These are phyloP conservation scores for Eupristina koningsbergeri DNA, from an alignment of 1,140 invertebrate species.

Conservation along the genomic window DNA sequence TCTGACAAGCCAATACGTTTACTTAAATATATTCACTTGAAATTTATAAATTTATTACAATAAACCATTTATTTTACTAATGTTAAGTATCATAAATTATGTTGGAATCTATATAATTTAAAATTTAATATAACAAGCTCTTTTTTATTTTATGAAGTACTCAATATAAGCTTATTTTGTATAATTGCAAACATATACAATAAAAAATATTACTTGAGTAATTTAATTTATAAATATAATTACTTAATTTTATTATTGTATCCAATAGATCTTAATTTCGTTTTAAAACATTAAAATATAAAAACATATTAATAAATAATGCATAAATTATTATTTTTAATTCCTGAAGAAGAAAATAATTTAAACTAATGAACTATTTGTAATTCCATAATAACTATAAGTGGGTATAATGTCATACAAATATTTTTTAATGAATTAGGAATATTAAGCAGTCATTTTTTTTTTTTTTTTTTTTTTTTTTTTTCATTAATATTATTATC, in stretches of 20 bases:
- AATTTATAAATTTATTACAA: constrained; percentile 15
- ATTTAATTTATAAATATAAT: neutral
- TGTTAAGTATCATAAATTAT: neutral
- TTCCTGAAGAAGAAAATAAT: constrained; percentile 36
- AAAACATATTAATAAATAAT: constrained; percentile 21
- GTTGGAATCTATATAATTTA: neutral
- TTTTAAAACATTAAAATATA: neutral
- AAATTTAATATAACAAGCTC: constrained; percentile 40
- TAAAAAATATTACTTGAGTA: constrained; percentile 19
- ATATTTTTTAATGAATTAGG: constrained; percentile 8
- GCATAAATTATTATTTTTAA: constrained; percentile 28
- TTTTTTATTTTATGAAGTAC: constrained; percentile 23
- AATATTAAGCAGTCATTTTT: constrained; percentile 35
- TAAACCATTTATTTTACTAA: constrained; percentile 20
- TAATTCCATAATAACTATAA: too few species aligned
- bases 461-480: constrained; percentile 1
- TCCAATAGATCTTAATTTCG: constrained; percentile 38
- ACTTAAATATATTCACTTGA: constrained; percentile 37
- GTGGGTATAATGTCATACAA: neutral
- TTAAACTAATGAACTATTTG: constrained; percentile 28
- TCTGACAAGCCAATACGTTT: neutral
- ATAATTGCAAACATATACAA: constrained; percentile 41
- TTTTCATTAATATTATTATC: neutral
- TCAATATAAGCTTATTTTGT: constrained; percentile 19
- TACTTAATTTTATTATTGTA: neutral